A percentile compares a stretch with the other conserved stretches of the same genome.
Evolutionary conservation across 2,113 vertebrate species (phyloP).

Genomic region (Cryptoleucopteryx plumbea): DNA sequence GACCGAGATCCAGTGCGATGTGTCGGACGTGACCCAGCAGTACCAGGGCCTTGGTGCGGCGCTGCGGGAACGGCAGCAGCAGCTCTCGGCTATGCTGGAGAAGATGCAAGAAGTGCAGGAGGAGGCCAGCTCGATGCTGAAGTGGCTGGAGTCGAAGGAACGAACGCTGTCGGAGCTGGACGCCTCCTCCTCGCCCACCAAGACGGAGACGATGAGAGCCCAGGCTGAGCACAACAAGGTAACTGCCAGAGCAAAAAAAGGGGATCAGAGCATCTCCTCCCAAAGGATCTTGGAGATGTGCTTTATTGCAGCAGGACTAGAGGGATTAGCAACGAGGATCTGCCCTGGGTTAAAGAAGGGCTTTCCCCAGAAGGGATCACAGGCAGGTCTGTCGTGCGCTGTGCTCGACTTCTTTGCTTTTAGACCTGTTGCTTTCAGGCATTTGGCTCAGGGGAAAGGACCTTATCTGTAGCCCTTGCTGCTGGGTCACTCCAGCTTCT

Average conservation of each 20-base stretch:
- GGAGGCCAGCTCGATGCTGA: conserved; percentile 74
- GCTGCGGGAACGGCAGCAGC: conserved; percentile 75
- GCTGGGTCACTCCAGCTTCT: background rate
- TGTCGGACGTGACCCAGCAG: conserved; percentile 83
- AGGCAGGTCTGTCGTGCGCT: rapidly evolving
- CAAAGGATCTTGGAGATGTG: background rate
- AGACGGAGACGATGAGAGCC: conserved; percentile 82
- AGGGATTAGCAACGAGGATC: rapidly evolving
- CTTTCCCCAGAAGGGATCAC: background rate
- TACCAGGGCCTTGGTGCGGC: conserved; percentile 81
- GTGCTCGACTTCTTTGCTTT: background rate
- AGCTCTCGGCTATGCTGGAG: conserved; percentile 76
- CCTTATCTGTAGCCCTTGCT: background rate
- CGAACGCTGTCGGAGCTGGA: conserved; percentile 73
- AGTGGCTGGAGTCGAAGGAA: conserved; percentile 87
- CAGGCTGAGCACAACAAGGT: conserved; percentile 97
- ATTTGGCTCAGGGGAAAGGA: background rate
- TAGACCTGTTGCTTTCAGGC: background rate
- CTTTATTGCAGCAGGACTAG: background rate
- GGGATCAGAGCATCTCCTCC: background rate
- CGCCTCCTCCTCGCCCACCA: conserved; percentile 81
- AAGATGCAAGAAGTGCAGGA: conserved; percentile 78
- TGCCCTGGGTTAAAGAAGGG: background rate
- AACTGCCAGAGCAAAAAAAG: rapidly evolving
- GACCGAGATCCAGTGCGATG: conserved; percentile 90